Evolutionary conservation across 2,113 vertebrate genomes (phyloP), one percentile per base, ranked within the genome.

Genomic region (Jaculus jaculus): DNA sequence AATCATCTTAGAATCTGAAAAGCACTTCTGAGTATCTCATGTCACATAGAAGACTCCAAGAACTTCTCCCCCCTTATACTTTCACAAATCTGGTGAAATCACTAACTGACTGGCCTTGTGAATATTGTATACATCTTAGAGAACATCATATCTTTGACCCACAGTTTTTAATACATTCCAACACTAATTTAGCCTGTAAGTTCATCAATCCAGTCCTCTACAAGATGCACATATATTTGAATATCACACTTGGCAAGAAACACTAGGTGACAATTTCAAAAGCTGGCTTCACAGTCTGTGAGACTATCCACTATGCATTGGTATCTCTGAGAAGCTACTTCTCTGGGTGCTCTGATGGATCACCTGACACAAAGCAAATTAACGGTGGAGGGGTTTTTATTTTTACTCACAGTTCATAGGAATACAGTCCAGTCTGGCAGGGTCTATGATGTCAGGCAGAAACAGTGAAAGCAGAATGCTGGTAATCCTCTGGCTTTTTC

Each of bases 281-380:
- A 77, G 65, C 69, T 47, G 37, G 26, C 26, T 79, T 88, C 26
- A 51, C 20, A 77, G 37, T 68, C 32, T 39, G 66, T 78, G 61
- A 42, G 34, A 72, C 42, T 71, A 47, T 37, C 23, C 63, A 61
- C 3, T 23, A 72, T 23, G 42, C 37, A 9, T 37, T 1, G 34
- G 92, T 61, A n/a, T 68, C 95, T 82, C 34, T 84, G 58, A 95
- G 83, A 90, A 90, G 85, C 21, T 47, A 12, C 34, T n/a, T 71
- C n/a, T 32, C 61, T 23, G 6, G 6, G 21, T 63, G 61, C 61
- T 63, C 7, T 63, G 61, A 63, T 21, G 18, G 23, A 23, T 8
- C 23, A 63, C 61, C 20, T 63, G 20, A 23, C 60, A 63, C 20
- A 63, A 23, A 63, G 61, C 23, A 24, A 24, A 5, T 65, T 63